phyloP scores from a whole-genome alignment of 2,888 invertebrate species.

The Lithophane semibrunnea region DNA sequence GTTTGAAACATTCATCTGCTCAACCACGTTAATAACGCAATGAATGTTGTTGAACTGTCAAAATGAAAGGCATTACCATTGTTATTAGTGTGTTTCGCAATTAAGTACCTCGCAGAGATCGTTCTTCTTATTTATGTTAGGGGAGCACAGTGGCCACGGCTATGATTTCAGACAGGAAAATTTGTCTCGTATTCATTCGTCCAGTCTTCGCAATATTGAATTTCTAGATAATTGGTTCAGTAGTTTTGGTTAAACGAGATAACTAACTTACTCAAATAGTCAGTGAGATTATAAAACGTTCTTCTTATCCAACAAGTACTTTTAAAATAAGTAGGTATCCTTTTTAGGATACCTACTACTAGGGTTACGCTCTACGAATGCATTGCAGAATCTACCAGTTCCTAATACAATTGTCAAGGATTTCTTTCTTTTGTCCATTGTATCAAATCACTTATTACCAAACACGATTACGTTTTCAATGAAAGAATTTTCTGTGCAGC shows the following conservation, averaged over 20 bases:
- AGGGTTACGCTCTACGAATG: conserved; percentile 33
- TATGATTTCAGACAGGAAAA: conserved; percentile 4
- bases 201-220: not conserved
- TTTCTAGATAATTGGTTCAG: not conserved
- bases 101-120: not conserved
- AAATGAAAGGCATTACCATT: too few species aligned
- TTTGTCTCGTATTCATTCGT: not conserved
- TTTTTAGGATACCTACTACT: too few species aligned
- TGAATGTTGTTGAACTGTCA: not conserved
- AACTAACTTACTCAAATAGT: not conserved
- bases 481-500: conserved; percentile 2
- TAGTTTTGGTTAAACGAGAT: not conserved
- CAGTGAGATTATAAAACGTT: not conserved
- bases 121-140: not conserved
- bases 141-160: not conserved
- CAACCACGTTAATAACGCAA: too few species aligned
- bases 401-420: conserved; percentile 37
- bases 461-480: conserved; percentile 35
- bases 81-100: too few species aligned
- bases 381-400: conserved; percentile 45
- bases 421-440: conserved; percentile 55
- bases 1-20: not conserved
- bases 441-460: conserved; percentile 33
- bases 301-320: not conserved
- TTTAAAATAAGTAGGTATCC: too few species aligned